Evolutionary conservation across 2,113 vertebrate species (phyloP).

Genomic region (Cynopterus brachyotis): DNA sequence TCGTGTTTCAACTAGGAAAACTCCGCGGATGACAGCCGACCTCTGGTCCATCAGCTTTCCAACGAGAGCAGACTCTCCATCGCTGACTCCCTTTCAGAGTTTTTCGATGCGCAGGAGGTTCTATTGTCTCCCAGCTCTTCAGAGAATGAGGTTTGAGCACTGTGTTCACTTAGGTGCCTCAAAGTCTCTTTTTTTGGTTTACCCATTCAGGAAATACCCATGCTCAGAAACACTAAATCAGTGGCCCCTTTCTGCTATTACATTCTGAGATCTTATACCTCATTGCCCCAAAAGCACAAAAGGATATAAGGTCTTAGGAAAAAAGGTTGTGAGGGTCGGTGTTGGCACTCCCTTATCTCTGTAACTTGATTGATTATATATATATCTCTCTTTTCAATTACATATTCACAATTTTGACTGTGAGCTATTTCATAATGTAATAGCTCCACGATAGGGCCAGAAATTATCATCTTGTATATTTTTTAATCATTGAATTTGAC

Average conservation of each 20-base stretch:
- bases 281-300: not conserved
- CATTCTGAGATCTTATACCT: not conserved
- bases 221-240: not conserved
- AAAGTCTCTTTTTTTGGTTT: not conserved
- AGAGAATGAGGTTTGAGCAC: conserved; percentile 93
- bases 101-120: conserved; percentile 98
- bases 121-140: conserved; percentile 96
- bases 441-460: not conserved
- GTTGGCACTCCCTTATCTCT: not conserved
- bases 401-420: not conserved
- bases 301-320: not conserved
- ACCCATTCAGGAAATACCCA: not conserved
- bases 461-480: not conserved
- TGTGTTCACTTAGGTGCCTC: conserved; percentile 41
- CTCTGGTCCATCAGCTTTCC: conserved; percentile 94
- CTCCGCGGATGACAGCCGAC: conserved; percentile 85
- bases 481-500: not conserved
- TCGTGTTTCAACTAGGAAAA: conserved; percentile 86
- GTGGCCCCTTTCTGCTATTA: not conserved
- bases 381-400: not conserved
- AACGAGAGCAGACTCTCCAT: conserved; percentile 95
- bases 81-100: conserved; percentile 95
- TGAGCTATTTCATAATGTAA: not conserved
- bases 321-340: not conserved
- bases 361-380: not conserved